Base-by-base conservation (phyloP, 2,113 vertebrate species). In the Ciconia stormi region DNA sequence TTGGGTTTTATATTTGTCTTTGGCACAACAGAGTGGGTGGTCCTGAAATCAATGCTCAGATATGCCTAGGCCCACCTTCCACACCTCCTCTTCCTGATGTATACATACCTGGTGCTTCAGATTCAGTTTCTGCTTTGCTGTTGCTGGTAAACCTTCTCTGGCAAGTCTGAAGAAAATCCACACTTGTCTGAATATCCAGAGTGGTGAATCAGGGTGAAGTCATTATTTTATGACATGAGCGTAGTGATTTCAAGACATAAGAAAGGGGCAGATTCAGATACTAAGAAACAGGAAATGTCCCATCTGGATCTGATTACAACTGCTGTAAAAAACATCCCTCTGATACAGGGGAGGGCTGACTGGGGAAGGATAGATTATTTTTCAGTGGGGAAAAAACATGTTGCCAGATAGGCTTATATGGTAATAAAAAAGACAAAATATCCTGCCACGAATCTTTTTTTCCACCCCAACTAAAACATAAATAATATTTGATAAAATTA, bases 21-120 rank as follows among this genome's bases (percentile, higher is more conserved):
- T 89, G 58, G 30, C 49, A 76, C 14, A 62, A 62, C 5, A n/a
- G 72, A 88, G 87, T 86, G 47, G 21, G 34, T 72, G 29, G 65
- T 56, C n/a, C 70, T 95, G 93, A 96, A 96, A 83, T 79, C 44
- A 88, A 38, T 62, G 23, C 70, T 70, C 49, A 92, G 67, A 67
- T 67, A 70, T 89, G 85, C 34, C 34, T 55, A 74, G 46, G 50
- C 81, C 77, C 73, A 95, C 81, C 42, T 93, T 90, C 46, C 56
- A 52, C 74, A 49, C 63, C 46, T 34, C 26, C 59, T 74, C 76
- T 96, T 96, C 93, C 82, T 93, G 23, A 34, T 55, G 21, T 7
- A 27, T 18, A 30, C 18, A 11, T 59, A 65, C 32, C 36, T 69
- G 59, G 11, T 85, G 71, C 58, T 74, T 82, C 47, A 87, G 46